phyloP scores from a whole-genome alignment of 2,113 vertebrate species.

The Henicopernis longicauda region DNA sequence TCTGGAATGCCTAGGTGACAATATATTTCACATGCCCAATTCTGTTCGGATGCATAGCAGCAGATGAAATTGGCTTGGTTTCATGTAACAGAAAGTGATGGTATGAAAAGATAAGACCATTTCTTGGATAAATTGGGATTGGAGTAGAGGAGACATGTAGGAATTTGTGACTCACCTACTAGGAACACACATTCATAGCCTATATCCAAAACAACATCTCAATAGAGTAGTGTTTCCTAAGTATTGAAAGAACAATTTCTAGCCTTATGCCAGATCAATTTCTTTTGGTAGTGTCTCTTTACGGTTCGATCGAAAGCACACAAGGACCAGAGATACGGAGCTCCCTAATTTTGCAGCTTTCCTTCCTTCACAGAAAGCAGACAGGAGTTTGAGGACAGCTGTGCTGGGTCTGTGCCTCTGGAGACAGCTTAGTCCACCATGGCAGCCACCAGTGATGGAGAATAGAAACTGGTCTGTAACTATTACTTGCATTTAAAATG shows the following conservation, averaged over 20 bases:
- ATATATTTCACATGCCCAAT: background rate
- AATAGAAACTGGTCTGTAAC: background rate
- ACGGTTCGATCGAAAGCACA: background rate
- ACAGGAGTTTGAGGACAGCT: background rate
- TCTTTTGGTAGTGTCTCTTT: background rate
- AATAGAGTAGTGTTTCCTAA: background rate
- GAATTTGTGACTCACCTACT: background rate
- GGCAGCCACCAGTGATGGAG: background rate
- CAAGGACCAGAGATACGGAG: background rate
- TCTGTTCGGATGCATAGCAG: background rate
- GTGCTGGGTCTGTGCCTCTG: background rate
- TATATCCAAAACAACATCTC: background rate
- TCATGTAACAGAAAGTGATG: background rate
- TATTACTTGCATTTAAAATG: background rate
- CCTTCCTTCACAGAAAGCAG: background rate
- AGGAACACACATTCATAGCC: background rate
- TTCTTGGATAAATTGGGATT: background rate
- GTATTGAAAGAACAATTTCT: background rate
- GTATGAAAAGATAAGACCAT: background rate
- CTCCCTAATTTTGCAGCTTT: background rate
- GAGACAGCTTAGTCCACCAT: background rate
- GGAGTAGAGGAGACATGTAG: background rate
- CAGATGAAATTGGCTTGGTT: background rate
- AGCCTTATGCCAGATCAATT: background rate
- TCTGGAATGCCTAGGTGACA: background rate